These are phyloP conservation scores for Dendrolimus houi DNA, from an alignment of 2,888 invertebrate genomes.

Conservation along the genomic window DNA sequence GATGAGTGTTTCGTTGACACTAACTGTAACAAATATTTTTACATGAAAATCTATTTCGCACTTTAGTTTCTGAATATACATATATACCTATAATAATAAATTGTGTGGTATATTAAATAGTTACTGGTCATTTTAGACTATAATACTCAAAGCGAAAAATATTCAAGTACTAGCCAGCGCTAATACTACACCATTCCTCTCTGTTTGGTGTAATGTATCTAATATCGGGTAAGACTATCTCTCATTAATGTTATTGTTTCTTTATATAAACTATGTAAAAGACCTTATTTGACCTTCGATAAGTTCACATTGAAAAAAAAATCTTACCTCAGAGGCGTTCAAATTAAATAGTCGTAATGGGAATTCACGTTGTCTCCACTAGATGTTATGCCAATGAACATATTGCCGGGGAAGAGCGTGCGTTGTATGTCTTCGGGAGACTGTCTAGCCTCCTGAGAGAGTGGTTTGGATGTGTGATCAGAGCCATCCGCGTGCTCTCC, in stretches of 20 bases:
- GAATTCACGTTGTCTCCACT: constrained; percentile 70
- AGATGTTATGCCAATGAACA: constrained; percentile 72
- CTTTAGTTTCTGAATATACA: too few relatives aligned
- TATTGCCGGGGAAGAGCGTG: constrained; percentile 38
- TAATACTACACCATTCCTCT: too few relatives aligned
- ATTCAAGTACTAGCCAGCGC: too few relatives aligned
- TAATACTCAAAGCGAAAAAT: too few relatives aligned
- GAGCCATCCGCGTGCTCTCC: constrained; percentile 15
- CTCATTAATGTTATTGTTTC: constrained; percentile 17
- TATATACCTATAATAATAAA: too few relatives aligned
- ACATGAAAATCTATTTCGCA: too few relatives aligned
- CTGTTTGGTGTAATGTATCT: neutral
- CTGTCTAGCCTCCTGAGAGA: constrained; percentile 32
- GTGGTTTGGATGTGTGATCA: constrained; percentile 22
- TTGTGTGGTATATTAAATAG: too few relatives aligned
- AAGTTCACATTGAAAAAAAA: constrained; percentile 24
- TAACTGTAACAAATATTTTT: neutral
- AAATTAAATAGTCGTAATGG: constrained; percentile 72
- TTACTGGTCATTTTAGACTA: too few relatives aligned
- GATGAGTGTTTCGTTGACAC: neutral
- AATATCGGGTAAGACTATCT: constrained; percentile 5
- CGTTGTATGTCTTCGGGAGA: constrained; percentile 15
- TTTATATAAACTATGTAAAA: constrained; percentile 32
- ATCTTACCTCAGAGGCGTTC: constrained; percentile 52
- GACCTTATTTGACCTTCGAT: constrained; percentile 30